Evolutionary conservation across 1,140 invertebrate genomes (phyloP), one percentile per base, ranked within the genome.

Genomic region (Paracyclopina nana): DNA sequence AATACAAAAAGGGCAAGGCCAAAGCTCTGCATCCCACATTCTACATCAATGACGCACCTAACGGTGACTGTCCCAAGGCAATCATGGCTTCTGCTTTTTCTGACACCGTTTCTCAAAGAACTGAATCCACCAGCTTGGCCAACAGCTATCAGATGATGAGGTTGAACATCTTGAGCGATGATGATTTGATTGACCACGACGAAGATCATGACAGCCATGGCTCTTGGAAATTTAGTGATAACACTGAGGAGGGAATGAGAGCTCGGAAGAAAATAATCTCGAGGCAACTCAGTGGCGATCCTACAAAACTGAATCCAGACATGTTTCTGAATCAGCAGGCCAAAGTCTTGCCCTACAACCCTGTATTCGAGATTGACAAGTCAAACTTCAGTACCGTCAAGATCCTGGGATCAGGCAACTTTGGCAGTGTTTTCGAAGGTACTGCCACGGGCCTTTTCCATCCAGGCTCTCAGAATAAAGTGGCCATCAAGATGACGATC

Each of bases 341-440:
- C 0, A 82, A 87, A 54, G 66, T 87, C 16, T 65, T 95, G 38
- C 86, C 88, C 0, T 95, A 94, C 55, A 79, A 95, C 61, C 75
- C 76, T 53, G 77, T 77, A 58, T 94, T 79, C 70, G 87, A 94
- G 64, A 87, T 92, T 63, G 82, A 84, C 0, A 66, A 77, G 14
- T 80, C 86, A 46, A 77, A 78, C 63, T 67, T 94, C 1, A 77
- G 77, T 61, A 67, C 90, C 60, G 85, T 85, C 79, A 69, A 65
- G 58, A 26, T 48, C 6, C 66, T 95, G 22, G 88, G 88, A 14
- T 77, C 81, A 28, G 88, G 88, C 34, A 86, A 85, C 4, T 95
- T 92, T 65, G 88, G 87, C 16, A 77, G 87, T 6, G 88, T 95
- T 0, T 75, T 87, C 60, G 90, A 88, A 70, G 88, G 82, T 1